Evolutionary conservation across 92 coral and sea anemone species (phyloP).

Genomic region (Porites divaricata): DNA sequence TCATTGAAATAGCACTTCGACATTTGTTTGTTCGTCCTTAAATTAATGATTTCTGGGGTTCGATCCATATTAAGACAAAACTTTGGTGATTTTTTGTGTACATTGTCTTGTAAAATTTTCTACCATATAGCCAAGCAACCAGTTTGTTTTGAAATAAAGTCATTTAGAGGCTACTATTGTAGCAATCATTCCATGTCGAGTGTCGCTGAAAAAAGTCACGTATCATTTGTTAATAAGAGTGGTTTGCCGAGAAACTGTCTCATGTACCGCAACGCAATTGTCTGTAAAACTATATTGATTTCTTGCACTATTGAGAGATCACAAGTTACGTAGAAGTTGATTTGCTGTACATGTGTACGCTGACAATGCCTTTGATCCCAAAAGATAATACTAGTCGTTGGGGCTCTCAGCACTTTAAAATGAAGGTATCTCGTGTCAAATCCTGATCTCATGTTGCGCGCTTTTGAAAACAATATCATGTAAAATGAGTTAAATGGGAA

Average conservation of each 20-base stretch:
- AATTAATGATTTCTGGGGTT: constrained; percentile 24
- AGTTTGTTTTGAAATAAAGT: background rate
- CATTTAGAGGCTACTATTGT: background rate
- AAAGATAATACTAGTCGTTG: too few species aligned
- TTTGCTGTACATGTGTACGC: background rate
- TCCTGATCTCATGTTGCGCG: too few species aligned
- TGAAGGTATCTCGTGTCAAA: background rate
- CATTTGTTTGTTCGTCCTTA: constrained; percentile 57
- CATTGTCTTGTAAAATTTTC: constrained; percentile 4
- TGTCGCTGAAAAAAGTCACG: background rate
- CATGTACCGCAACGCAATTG: background rate
- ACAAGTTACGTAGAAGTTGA: constrained; percentile 1
- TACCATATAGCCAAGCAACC: background rate
- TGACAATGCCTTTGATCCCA: too few species aligned
- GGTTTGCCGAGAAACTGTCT: background rate
- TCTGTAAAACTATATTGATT: background rate
- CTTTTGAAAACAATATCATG: constrained; percentile 1
- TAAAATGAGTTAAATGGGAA: background rate
- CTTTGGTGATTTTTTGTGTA: constrained; percentile 15
- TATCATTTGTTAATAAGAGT: background rate
- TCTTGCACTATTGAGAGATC: background rate
- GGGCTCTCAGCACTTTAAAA: background rate
- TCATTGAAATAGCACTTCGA: background rate
- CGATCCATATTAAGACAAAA: constrained; percentile 25
- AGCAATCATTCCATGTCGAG: background rate